Evolutionary conservation across 2,888 invertebrate genomes (phyloP).

Genomic region (Oligia fasciuncula): DNA sequence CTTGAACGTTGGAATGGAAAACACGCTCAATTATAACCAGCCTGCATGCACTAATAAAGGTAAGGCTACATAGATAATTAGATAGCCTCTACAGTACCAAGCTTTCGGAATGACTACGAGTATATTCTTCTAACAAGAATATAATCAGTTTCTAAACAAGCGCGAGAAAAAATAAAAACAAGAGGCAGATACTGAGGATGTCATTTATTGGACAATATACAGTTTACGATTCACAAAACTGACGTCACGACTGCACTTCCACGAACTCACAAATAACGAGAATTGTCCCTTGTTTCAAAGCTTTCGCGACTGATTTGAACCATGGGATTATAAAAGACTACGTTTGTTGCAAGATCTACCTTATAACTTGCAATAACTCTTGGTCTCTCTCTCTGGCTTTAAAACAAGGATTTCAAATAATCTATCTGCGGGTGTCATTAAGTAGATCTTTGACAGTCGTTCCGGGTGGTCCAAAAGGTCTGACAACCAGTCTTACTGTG

Average conservation of each 20-base stretch:
- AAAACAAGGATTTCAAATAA: conserved; percentile 13
- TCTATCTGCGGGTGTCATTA: neutral
- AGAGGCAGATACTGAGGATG: neutral
- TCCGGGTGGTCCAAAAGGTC: neutral
- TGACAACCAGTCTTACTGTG: neutral
- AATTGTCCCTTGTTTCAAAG: conserved; percentile 21
- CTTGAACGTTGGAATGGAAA: too few relatives aligned
- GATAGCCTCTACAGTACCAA: neutral
- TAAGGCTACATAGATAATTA: too few relatives aligned
- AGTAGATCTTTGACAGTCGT: neutral
- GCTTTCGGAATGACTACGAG: neutral
- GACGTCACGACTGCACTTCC: conserved; percentile 22
- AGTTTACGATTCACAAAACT: conserved; percentile 52
- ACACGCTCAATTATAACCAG: too few relatives aligned
- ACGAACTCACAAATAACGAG: conserved; percentile 26
- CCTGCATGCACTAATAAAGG: too few relatives aligned
- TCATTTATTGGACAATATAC: conserved; percentile 58
- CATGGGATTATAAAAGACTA: conserved; percentile 1
- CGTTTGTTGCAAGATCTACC: neutral
- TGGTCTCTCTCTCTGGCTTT: conserved; percentile 2
- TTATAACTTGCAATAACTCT: conserved; percentile 2
- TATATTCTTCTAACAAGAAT: neutral
- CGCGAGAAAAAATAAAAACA: conserved; percentile 1
- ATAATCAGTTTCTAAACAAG: neutral
- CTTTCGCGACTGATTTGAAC: conserved; percentile 35